A percentile compares a stretch with the other conserved stretches of the same genome.
These are phyloP conservation scores for Tenebrosternarchus preto DNA, from an alignment of 2,113 vertebrate species.

Conservation along the genomic window DNA sequence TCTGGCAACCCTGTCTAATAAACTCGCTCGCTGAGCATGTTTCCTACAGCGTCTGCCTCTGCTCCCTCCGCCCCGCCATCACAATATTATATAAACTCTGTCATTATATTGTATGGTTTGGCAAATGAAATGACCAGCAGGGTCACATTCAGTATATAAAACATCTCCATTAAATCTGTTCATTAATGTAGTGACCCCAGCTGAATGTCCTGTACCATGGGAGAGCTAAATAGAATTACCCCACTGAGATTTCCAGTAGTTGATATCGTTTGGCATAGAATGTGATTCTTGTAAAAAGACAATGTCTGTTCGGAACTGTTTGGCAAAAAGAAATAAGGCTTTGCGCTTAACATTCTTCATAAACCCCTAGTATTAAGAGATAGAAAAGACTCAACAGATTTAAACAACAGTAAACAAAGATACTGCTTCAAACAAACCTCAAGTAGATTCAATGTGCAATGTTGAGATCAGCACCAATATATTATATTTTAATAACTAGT, in stretches of 20 bases:
- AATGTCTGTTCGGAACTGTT: constrained; percentile 16
- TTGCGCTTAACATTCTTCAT: constrained; percentile 1
- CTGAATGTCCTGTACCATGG: constrained; percentile 20
- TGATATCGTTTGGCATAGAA: not conserved
- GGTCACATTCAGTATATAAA: constrained; percentile 23
- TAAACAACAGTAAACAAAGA: constrained; percentile 6
- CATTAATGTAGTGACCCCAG: constrained; percentile 32
- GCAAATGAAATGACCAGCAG: constrained; percentile 28
- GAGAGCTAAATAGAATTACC: constrained; percentile 31
- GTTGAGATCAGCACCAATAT: not conserved
- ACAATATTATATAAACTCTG: not conserved
- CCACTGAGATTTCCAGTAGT: constrained; percentile 30
- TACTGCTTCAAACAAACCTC: constrained; percentile 6
- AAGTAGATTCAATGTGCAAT: not conserved
- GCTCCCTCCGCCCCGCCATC: too few species aligned
- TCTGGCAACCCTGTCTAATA: too few species aligned
- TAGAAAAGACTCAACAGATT: not conserved
- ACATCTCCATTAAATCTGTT: constrained; percentile 23
- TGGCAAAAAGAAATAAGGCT: constrained; percentile 13
- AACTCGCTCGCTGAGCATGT: too few species aligned
- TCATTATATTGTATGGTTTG: constrained; percentile 18
- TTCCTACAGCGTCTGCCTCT: too few species aligned
- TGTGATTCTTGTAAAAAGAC: constrained; percentile 18
- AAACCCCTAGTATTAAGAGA: constrained; percentile 8
- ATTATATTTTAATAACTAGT: too few species aligned